phyloP scores from a whole-genome alignment of 2,797 vertebrate species.

The Galaxias olidus region DNA sequence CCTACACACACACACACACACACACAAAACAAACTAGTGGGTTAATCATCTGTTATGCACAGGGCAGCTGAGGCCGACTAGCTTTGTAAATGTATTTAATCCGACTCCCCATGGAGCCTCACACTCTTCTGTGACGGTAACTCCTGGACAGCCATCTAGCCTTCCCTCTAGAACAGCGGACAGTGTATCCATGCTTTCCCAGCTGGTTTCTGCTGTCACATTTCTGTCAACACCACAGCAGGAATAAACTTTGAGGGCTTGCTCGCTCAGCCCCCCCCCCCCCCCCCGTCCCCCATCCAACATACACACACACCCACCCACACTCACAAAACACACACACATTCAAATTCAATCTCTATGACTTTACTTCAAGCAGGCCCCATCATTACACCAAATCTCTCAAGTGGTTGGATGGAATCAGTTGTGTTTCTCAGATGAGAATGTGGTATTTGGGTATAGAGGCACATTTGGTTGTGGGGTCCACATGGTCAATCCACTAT shows the following conservation, averaged over 20 bases:
- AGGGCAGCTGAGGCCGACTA: too few relatives aligned
- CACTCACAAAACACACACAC: slow-evolving; percentile 6
- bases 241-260: slow-evolving; percentile 44
- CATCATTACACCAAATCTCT: too few relatives aligned
- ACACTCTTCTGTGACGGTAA: background rate
- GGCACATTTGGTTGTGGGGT: too few relatives aligned
- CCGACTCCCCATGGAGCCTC: background rate
- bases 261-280: too few relatives aligned
- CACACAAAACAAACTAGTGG: background rate
- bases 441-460: too few relatives aligned
- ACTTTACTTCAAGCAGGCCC: too few relatives aligned
- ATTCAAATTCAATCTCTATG: slow-evolving; percentile 11
- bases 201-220: slow-evolving; percentile 65
- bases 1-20: slow-evolving; percentile 13
- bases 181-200: slow-evolving; percentile 42
- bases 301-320: slow-evolving; percentile 5
- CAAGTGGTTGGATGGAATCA: too few relatives aligned
- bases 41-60: too few relatives aligned
- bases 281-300: too few relatives aligned
- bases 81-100: background rate
- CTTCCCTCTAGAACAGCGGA: slow-evolving; percentile 13
- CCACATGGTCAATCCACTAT: too few relatives aligned
- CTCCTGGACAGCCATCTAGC: background rate
- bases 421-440: too few relatives aligned
- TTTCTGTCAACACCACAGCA: slow-evolving; percentile 59